Percentiles rank a stretch among this genome's conserved stretches.
phyloP scores from a whole-genome alignment of 2,113 vertebrate species.

The Nyctibius bracteatus region DNA sequence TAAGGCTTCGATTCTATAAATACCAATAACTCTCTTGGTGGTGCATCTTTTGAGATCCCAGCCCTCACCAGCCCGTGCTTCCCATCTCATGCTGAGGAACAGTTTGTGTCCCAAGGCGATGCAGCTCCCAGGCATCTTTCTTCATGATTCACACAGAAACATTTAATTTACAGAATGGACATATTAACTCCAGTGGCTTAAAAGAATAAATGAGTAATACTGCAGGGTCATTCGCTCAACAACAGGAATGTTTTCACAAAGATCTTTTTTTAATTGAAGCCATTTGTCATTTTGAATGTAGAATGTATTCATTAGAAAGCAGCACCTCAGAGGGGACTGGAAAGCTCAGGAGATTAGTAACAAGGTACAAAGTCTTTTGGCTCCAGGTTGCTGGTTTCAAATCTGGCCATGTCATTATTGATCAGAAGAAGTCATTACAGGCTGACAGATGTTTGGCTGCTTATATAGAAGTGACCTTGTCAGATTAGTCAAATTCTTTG shows the following conservation, averaged over 20 bases:
- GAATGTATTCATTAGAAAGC: conserved; percentile 56
- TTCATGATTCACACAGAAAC: conserved; percentile 32
- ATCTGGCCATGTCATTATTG: conserved; percentile 39
- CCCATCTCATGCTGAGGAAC: not conserved
- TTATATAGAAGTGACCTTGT: conserved; percentile 28
- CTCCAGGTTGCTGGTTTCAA: conserved; percentile 33
- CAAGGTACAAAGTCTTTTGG: conserved; percentile 51
- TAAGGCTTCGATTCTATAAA: not conserved
- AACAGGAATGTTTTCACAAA: not conserved
- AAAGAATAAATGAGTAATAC: conserved; percentile 43
- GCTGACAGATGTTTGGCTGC: conserved; percentile 23
- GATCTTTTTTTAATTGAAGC: conserved; percentile 57
- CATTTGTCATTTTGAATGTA: conserved; percentile 59
- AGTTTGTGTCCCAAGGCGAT: accelerated
- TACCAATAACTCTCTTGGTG: not conserved
- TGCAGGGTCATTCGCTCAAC: not conserved
- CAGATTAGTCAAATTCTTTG: conserved; percentile 36
- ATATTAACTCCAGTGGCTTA: conserved; percentile 25
- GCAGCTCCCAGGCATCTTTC: not conserved
- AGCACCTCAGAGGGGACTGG: not conserved
- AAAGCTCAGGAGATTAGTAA: conserved; percentile 37
- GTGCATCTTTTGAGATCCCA: not conserved
- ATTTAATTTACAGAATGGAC: conserved; percentile 55
- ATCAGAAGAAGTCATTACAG: conserved; percentile 44
- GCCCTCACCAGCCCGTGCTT: not conserved